Conservation (phyloP, 1,140 invertebrate species). For the Penaeus indicus region DNA sequence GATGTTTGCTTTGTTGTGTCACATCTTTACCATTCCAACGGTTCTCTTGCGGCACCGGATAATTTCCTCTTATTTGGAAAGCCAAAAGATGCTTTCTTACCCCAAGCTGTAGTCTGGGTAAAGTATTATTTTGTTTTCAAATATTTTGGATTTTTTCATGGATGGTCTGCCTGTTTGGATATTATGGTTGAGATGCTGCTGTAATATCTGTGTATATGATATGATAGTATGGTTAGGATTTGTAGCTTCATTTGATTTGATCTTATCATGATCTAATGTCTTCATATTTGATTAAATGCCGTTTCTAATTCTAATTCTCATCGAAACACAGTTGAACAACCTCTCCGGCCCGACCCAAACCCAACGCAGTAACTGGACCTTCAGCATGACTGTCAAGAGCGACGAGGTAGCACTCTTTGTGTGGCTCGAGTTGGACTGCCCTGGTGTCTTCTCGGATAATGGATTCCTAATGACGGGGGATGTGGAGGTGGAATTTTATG, state of each 20-base stretch:
- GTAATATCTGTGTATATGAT: too few relatives aligned
- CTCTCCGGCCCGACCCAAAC: slow-evolving; percentile 22
- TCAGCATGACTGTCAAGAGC: slow-evolving; percentile 60
- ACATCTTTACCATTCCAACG: neutral
- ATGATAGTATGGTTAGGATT: too few relatives aligned
- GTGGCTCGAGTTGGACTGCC: slow-evolving; percentile 55
- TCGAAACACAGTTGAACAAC: neutral
- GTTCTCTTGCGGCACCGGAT: neutral
- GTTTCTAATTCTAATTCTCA: slow-evolving; percentile 7
- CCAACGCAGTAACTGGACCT: slow-evolving; percentile 49
- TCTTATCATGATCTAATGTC: too few relatives aligned
- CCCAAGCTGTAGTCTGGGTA: slow-evolving; percentile 46
- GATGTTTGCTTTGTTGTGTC: slow-evolving; percentile 51
- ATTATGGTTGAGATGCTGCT: too few relatives aligned
- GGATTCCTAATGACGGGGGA: slow-evolving; percentile 67
- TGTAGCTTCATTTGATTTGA: too few relatives aligned
- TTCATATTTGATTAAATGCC: slow-evolving; percentile 22
- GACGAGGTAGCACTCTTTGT: slow-evolving; percentile 63
- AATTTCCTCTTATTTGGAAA: slow-evolving; percentile 54
- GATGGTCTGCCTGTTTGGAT: too few relatives aligned
- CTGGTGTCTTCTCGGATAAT: slow-evolving; percentile 64
- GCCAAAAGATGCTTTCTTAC: slow-evolving; percentile 56
- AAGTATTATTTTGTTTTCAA: neutral
- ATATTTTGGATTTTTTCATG: neutral
- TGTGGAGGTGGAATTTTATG: slow-evolving; percentile 68